Base-by-base conservation (phyloP, 2,113 vertebrate species). In the Dascyllus trimaculatus region DNA sequence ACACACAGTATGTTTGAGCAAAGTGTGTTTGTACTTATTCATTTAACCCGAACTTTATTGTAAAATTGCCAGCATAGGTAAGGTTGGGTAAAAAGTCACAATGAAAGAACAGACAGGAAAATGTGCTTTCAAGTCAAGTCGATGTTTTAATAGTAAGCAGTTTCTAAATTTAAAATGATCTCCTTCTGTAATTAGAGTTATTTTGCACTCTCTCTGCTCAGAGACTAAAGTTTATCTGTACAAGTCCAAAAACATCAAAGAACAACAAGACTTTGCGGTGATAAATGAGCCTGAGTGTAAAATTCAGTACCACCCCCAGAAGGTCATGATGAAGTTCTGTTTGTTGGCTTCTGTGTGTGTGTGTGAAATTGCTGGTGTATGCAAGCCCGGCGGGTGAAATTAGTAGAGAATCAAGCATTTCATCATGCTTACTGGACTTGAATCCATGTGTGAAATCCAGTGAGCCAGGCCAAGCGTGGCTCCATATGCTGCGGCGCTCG, bases 401-500 rank as follows among this genome's bases (percentile, higher is more conserved):
- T 82, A 85, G 70, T 51, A 68, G 76, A 88, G 60, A 86, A 87
- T 86, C 19, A 32, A 82, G 75, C 80, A 32, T 85, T 85, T 87
- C 69, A 73, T 90, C 82, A 90, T 85, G 86, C 86, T 84, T 66
- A 65, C 69, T 84, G 84, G 85, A 88, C 81, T 77, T 77, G 71
- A 89, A 88, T 85, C 73, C 90, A 89, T 90, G 91, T 93, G 91
- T 93, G 83, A 92, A 88, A 93, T 89, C 64, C 80, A 79, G 69
- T 32, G 68, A 88, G 83, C 68, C 52, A 14, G 84, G 71, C 75
- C 79, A 73, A 85, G 82, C 68, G 32, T 56, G 70, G 46, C 65
- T 68, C 84, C 82, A 70, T 86, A 88, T 85, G 85, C 85, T 53
- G 71, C 72, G 9, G 29, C 21, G 19, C 58, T 80, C 5, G 18